A percentile compares a stretch with the other conserved stretches of the same genome.
phyloP scores from a whole-genome alignment of 1,140 invertebrate species.

The Calephelis nemesis region DNA sequence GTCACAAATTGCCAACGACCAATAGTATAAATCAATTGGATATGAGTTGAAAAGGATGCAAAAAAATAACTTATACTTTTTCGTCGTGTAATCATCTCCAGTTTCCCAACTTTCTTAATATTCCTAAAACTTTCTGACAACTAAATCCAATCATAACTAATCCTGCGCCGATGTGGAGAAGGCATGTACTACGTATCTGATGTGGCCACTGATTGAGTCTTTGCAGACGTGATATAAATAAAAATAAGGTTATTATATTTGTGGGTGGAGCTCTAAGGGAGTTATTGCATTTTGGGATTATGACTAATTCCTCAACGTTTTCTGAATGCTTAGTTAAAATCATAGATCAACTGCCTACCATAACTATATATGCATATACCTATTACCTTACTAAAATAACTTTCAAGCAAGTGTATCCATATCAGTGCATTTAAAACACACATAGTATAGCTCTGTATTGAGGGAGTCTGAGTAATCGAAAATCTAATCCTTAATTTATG shows the following conservation, averaged over 20 bases:
- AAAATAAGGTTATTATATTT: constrained; percentile 8
- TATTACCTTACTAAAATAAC: background rate
- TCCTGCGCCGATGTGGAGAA: constrained; percentile 15
- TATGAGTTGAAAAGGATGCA: no score
- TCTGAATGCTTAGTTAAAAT: background rate
- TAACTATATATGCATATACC: background rate
- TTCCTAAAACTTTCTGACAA: constrained; percentile 24
- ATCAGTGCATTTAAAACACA: no score
- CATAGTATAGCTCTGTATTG: no score
- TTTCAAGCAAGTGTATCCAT: background rate
- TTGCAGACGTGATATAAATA: constrained; percentile 25
- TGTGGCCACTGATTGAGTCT: constrained; percentile 28
- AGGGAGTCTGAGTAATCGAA: no score
- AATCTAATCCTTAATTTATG: no score
- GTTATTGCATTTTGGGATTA: background rate
- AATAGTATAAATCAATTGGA: no score
- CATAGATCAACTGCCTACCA: background rate
- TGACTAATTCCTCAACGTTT: no score
- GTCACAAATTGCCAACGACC: no score
- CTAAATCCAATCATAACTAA: constrained; percentile 20
- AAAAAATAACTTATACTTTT: no score
- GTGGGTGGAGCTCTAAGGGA: background rate
- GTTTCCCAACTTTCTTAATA: constrained; percentile 27
- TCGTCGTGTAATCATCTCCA: background rate
- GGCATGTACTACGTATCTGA: constrained; percentile 20